Conservation (phyloP, 2,888 invertebrate species). For the Hirtodrosophila duncani region DNA sequence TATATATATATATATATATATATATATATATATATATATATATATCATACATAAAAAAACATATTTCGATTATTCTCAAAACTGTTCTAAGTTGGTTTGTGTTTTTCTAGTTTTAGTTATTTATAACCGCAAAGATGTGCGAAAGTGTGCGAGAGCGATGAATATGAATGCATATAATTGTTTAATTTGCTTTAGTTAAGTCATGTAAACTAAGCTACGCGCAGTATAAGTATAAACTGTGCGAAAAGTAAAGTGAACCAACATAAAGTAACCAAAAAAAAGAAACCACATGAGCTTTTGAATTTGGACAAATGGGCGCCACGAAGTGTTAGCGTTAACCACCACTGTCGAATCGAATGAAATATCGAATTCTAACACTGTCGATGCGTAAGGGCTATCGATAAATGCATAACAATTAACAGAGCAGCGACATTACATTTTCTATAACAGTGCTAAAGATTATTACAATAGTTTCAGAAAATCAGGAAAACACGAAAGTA, state of each 20-base stretch:
- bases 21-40: too few relatives aligned
- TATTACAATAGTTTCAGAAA: too few relatives aligned
- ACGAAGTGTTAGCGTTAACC: too few relatives aligned
- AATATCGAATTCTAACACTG: too few relatives aligned
- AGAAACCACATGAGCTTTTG: not conserved
- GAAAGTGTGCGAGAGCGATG: conserved; percentile 23
- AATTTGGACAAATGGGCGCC: too few relatives aligned
- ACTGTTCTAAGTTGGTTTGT: conserved; percentile 68
- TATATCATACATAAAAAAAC: conserved; percentile 2
- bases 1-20: too few relatives aligned
- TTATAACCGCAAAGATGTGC: conserved; percentile 46
- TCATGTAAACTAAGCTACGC: conserved; percentile 46
- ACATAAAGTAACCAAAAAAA: conserved; percentile 32
- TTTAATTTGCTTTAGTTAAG: conserved; percentile 59
- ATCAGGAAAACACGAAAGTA: too few relatives aligned
- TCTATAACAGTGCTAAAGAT: too few relatives aligned
- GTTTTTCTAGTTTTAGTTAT: conserved; percentile 69
- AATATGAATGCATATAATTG: conserved; percentile 46
- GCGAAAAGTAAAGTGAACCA: conserved; percentile 50
- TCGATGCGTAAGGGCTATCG: too few relatives aligned
- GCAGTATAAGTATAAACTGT: conserved; percentile 44
- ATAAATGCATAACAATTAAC: too few relatives aligned
- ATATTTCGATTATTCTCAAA: conserved; percentile 41
- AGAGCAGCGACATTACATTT: too few relatives aligned
- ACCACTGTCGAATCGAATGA: too few relatives aligned